Evolutionary conservation across 2,888 invertebrate genomes (phyloP).

Genomic region (Terebella lapidaria): DNA sequence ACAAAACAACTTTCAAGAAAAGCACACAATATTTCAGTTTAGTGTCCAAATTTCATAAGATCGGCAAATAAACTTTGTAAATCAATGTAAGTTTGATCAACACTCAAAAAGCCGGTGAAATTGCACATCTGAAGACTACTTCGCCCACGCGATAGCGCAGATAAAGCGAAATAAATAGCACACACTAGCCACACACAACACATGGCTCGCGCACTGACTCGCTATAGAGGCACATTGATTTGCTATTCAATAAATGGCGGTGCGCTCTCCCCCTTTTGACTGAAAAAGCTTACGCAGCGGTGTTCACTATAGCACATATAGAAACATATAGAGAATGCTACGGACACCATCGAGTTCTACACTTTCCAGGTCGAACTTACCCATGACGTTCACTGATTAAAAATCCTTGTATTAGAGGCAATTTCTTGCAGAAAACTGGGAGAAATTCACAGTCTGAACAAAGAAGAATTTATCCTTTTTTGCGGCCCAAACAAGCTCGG

Average conservation of each 20-base stretch:
- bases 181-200: background rate
- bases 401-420: background rate
- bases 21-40: background rate
- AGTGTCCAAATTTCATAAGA: background rate
- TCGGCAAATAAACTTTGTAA: no score
- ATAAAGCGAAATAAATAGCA: background rate
- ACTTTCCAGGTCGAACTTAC: background rate
- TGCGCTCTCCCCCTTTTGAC: slow-evolving; percentile 3
- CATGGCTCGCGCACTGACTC: background rate
- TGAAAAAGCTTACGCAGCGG: background rate
- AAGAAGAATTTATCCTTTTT: slow-evolving; percentile 4
- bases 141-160: background rate
- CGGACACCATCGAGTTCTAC: background rate
- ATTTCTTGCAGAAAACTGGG: background rate
- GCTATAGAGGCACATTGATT: no score
- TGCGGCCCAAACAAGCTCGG: slow-evolving; percentile 2
- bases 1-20: no score
- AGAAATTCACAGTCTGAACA: slow-evolving; percentile 1
- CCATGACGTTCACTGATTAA: background rate
- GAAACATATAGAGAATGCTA: background rate
- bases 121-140: no score
- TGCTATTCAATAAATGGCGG: slow-evolving; percentile 6
- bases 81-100: no score
- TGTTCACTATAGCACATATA: background rate
- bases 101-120: no score